Conservation (phyloP, 2,888 invertebrate species). For the Siphlonurus alternatus region DNA sequence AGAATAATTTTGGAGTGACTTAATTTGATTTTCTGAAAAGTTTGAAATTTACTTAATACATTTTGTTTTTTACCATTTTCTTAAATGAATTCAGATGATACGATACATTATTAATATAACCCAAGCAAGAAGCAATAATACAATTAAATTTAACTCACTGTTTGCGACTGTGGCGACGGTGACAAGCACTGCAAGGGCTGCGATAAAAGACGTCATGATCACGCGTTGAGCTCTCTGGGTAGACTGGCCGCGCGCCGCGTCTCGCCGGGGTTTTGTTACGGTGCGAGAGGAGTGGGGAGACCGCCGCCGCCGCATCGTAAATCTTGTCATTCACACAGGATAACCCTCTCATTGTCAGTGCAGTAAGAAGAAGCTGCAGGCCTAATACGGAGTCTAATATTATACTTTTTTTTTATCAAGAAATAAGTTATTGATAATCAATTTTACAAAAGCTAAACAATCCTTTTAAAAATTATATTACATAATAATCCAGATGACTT, state of each 20-base stretch:
- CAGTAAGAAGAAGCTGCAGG: not conserved
- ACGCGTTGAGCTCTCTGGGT: slow-evolving; percentile 21
- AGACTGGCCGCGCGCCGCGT: slow-evolving; percentile 23
- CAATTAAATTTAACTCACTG: no score
- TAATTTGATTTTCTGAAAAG: no score
- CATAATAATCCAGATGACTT: no score
- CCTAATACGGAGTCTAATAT: not conserved
- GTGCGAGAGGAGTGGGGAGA: not conserved
- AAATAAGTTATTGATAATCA: no score
- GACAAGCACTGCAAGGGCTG: slow-evolving; percentile 34
- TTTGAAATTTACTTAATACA: no score
- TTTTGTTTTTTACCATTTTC: no score
- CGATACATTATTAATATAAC: no score
- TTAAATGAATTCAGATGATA: no score
- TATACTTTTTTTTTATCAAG: not conserved
- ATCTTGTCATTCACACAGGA: not conserved
- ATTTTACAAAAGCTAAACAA: no score
- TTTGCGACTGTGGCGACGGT: slow-evolving; percentile 35
- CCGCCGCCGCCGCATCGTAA: not conserved
- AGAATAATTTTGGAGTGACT: no score
- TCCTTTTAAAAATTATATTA: no score
- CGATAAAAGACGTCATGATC: slow-evolving; percentile 27
- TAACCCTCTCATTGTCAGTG: not conserved
- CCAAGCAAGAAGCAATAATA: no score
- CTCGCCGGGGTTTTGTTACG: slow-evolving; percentile 14